Conservation (phyloP, 1,140 invertebrate genomes). For the Drosophila trapezifrons region DNA sequence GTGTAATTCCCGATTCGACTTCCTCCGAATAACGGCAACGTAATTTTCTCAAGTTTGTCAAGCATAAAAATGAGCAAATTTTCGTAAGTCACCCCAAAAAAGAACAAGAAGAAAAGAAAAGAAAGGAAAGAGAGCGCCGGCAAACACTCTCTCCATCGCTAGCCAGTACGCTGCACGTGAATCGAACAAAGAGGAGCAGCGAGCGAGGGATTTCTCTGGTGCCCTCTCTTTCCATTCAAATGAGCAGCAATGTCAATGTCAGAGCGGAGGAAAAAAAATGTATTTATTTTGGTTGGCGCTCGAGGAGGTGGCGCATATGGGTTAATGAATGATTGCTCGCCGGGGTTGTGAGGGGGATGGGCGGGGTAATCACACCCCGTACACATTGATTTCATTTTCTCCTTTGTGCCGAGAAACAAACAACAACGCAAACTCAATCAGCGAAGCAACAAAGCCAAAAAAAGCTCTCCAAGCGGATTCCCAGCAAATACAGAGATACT, state of each 20-base stretch:
- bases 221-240: conserved; percentile 22
- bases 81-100: conserved; percentile 41
- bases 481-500: conserved; percentile 5
- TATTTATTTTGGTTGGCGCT: conserved; percentile 25
- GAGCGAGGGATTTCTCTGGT: not conserved
- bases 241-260: conserved; percentile 49
- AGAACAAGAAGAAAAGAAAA: conserved; percentile 2
- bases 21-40: not conserved
- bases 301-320: conserved; percentile 38
- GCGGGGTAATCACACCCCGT: conserved; percentile 15
- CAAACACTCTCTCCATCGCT: conserved; percentile 17
- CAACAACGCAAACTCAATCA: conserved; percentile 18
- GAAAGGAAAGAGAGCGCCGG: conserved; percentile 16
- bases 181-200: conserved; percentile 19
- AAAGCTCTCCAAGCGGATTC: not conserved
- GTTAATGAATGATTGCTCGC: conserved; percentile 43
- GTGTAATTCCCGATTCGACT: conserved; percentile 20
- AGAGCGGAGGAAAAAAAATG: conserved; percentile 9
- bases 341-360: not conserved
- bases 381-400: conserved; percentile 24
- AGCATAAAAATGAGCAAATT: conserved; percentile 69
- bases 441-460: not conserved
- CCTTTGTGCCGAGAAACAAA: not conserved
- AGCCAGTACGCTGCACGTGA: conserved; percentile 35
- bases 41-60: conserved; percentile 58